Percentiles rank a stretch among this genome's conserved stretches.
These are phyloP conservation scores for Tachypleus tridentatus DNA, from an alignment of 1,140 invertebrate species.

Conservation along the genomic window DNA sequence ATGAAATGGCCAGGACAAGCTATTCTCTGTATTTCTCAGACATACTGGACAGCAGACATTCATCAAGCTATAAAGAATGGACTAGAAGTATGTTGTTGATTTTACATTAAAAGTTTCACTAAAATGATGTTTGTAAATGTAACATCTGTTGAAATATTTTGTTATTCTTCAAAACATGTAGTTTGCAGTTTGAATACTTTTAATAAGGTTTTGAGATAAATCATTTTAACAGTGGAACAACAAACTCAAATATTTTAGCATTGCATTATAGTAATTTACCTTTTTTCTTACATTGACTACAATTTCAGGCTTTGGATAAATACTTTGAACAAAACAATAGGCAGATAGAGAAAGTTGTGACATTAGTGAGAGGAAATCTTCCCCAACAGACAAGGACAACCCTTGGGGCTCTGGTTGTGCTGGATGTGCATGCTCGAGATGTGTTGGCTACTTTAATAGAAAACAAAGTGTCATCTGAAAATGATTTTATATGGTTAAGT, in stretches of 20 bases:
- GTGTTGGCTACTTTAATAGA: slow-evolving; percentile 58
- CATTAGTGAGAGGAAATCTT: slow-evolving; percentile 71
- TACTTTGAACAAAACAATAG: slow-evolving; percentile 46
- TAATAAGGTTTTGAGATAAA: too few species aligned
- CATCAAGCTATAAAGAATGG: slow-evolving; percentile 43
- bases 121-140: too few species aligned
- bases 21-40: slow-evolving; percentile 70
- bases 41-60: slow-evolving; percentile 81
- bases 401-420: slow-evolving; percentile 70
- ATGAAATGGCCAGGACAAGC: slow-evolving; percentile 77
- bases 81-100: slow-evolving; percentile 12
- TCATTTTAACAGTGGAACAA: too few species aligned
- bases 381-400: slow-evolving; percentile 80
- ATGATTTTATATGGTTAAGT: slow-evolving; percentile 86
- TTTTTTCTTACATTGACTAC: background rate
- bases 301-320: slow-evolving; percentile 33
- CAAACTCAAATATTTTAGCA: too few species aligned
- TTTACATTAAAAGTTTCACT: too few species aligned
- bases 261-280: too few species aligned
- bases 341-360: slow-evolving; percentile 72
- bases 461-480: slow-evolving; percentile 49
- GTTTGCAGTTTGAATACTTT: too few species aligned
- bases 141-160: too few species aligned
- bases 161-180: too few species aligned
- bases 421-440: slow-evolving; percentile 86